Conservation (phyloP, 2,113 vertebrate genomes). For the Microcebus jonahi region DNA sequence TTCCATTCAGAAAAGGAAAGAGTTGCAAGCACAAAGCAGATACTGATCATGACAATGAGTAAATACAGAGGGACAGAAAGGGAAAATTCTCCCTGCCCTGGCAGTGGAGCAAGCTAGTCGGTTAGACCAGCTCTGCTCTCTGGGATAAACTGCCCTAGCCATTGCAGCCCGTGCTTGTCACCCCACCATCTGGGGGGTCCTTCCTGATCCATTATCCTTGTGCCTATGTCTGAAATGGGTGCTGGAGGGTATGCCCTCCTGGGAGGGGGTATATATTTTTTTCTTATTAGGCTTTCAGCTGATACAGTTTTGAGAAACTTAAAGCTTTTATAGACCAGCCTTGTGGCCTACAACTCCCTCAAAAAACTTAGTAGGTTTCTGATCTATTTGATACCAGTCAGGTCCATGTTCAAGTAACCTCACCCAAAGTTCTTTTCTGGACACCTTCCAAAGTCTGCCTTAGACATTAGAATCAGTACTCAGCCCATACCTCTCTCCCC, state of each 20-base stretch:
- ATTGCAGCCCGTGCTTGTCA: neutral
- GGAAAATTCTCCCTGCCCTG: neutral
- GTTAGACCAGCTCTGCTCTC: neutral
- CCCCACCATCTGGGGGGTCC: neutral
- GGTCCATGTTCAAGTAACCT: neutral
- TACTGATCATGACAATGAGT: neutral
- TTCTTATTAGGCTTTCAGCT: neutral
- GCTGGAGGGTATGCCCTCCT: neutral
- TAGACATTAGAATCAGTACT: neutral
- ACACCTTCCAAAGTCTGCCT: neutral
- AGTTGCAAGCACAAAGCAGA: neutral
- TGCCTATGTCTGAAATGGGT: no score
- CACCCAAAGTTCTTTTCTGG: neutral
- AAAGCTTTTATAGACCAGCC: neutral
- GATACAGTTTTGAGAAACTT: neutral
- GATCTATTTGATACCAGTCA: neutral
- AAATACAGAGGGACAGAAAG: neutral
- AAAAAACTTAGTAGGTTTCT: neutral
- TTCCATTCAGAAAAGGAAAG: neutral
- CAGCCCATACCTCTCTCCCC: neutral
- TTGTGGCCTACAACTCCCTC: neutral
- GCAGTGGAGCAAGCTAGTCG: neutral
- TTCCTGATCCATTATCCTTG: no score
- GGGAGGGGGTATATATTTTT: neutral
- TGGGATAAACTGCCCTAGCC: neutral